A percentile compares a stretch with the other conserved stretches of the same genome.
phyloP scores from a whole-genome alignment of 2,888 invertebrate species.

The Cerastoderma edule region DNA sequence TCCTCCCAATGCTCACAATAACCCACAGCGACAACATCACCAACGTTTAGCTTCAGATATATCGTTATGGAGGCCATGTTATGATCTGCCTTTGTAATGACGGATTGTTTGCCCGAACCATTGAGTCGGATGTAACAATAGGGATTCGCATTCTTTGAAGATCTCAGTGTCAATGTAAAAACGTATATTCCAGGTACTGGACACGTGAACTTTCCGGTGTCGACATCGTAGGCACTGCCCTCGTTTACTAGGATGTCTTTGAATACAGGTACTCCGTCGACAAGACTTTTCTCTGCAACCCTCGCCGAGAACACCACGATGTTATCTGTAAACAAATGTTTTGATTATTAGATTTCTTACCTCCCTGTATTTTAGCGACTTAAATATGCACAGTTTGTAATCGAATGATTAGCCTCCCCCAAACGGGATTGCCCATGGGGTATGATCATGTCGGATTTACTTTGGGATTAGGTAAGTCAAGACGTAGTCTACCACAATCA shows the following conservation, averaged over 20 bases:
- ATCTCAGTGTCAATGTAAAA: neutral
- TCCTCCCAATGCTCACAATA: neutral
- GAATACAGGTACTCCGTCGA: neutral
- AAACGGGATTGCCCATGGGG: no score
- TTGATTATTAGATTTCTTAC: no score
- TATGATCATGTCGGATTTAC: no score
- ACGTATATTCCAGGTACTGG: neutral
- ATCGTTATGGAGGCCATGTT: neutral
- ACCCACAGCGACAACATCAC: neutral
- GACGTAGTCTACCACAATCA: no score
- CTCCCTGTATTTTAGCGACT: no score
- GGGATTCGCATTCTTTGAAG: neutral
- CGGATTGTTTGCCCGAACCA: neutral
- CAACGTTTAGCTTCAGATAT: neutral
- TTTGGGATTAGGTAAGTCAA: no score
- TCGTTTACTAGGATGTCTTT: neutral
- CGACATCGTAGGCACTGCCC: neutral
- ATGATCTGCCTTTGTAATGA: neutral
- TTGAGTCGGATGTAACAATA: neutral
- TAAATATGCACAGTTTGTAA: no score
- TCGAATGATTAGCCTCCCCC: no score
- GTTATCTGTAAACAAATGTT: neutral
- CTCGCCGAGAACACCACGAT: neutral
- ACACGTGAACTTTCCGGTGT: slow-evolving; percentile 5
- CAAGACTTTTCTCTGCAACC: neutral